A percentile compares a stretch with the other conserved stretches of the same genome.
phyloP scores from a whole-genome alignment of 2,797 vertebrate species.

The Lutjanus argentimaculatus region DNA sequence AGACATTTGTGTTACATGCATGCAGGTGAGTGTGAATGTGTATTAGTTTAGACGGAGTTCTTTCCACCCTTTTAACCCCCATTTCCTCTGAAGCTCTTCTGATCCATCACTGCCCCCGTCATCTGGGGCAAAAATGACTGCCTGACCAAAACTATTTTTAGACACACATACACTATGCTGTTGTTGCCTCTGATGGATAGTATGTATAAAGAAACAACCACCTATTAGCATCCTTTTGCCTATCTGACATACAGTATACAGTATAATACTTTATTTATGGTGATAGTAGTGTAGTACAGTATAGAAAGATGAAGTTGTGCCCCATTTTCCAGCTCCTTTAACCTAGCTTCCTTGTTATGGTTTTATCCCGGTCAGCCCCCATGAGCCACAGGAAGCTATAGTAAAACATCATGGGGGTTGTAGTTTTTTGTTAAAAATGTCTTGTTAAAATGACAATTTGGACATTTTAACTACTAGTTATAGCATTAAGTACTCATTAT shows the following conservation, averaged over 20 bases:
- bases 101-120: constrained; percentile 46
- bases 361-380: neutral
- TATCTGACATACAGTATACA: constrained; percentile 18
- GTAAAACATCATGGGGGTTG: neutral
- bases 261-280: constrained; percentile 38
- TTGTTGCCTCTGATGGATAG: constrained; percentile 22
- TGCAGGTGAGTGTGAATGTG: neutral
- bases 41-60: neutral
- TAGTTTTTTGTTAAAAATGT: constrained; percentile 7
- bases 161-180: constrained; percentile 3
- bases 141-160: constrained; percentile 48
- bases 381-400: neutral
- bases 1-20: neutral
- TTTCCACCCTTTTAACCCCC: constrained; percentile 45
- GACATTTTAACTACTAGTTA: neutral
- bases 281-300: neutral
- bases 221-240: neutral
- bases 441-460: neutral
- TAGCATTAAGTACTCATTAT: neutral
- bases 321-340: constrained; percentile 18
- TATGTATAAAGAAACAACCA: constrained; percentile 13
- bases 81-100: constrained; percentile 34
- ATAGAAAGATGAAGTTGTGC: constrained; percentile 16
- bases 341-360: neutral
- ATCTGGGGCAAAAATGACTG: constrained; percentile 30